These are phyloP conservation scores for Chloebia gouldiae DNA, from an alignment of 2,113 vertebrate genomes.

Conservation along the genomic window DNA sequence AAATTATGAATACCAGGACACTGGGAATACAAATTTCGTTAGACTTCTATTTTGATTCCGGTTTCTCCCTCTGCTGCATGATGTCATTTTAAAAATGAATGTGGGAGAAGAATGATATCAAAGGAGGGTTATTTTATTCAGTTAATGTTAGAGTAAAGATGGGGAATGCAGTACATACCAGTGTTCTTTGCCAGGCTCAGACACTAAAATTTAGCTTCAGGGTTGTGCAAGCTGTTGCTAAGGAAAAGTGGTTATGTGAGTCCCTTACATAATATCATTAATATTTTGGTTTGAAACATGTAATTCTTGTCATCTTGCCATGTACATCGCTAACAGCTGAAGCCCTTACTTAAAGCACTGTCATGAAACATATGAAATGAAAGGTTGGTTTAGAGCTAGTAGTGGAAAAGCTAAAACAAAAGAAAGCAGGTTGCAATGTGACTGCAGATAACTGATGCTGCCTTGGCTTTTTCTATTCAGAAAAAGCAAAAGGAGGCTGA, in stretches of 20 bases:
- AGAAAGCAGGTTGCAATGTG: neutral
- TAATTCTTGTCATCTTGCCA: neutral
- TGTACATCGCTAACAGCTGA: neutral
- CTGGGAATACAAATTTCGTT: neutral
- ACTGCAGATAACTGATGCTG: neutral
- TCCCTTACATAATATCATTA: neutral
- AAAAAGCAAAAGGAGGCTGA: neutral
- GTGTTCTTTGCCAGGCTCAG: neutral
- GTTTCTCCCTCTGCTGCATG: neutral
- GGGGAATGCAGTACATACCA: accelerated
- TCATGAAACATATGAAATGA: neutral
- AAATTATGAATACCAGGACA: neutral
- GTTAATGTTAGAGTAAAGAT: neutral
- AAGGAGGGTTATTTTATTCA: neutral
- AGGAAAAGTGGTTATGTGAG: neutral
- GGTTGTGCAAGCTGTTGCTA: neutral
- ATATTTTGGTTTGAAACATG: neutral
- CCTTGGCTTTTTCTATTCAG: neutral
- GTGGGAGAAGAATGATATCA: neutral
- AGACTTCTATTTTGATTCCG: neutral
- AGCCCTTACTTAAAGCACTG: neutral
- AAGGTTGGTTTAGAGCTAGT: neutral
- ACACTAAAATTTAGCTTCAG: neutral
- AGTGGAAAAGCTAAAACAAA: neutral
- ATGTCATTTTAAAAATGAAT: neutral